A percentile compares a stretch with the other conserved stretches of the same genome.
phyloP scores from a whole-genome alignment of 2,888 invertebrate species.

The Synanthedon tipuliformis region DNA sequence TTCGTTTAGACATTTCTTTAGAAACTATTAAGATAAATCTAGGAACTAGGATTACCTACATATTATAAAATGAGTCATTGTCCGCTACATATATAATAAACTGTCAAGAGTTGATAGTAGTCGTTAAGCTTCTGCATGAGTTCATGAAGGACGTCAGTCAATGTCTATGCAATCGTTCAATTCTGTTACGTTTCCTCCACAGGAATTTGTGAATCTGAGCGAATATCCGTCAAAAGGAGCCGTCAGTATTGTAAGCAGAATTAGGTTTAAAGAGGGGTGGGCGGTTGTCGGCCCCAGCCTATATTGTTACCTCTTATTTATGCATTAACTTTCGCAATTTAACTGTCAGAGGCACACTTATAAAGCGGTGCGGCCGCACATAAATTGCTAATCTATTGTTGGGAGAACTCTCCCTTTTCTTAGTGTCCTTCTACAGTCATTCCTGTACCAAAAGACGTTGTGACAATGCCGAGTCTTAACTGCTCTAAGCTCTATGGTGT shows the following conservation, averaged over 20 bases:
- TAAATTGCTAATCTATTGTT: conserved; percentile 38
- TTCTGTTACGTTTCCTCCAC: neutral
- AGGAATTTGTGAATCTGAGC: neutral
- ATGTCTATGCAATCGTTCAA: neutral
- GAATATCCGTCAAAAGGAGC: conserved; percentile 6
- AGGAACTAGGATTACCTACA: too few relatives aligned
- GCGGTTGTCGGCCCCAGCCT: conserved; percentile 14
- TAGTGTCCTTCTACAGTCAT: conserved; percentile 21
- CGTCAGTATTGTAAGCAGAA: conserved; percentile 7
- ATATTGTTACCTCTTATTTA: conserved; percentile 63
- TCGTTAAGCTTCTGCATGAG: too few relatives aligned
- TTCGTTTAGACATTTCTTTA: too few relatives aligned
- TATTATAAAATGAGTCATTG: too few relatives aligned
- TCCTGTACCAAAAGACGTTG: conserved; percentile 37
- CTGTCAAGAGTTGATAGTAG: too few relatives aligned
- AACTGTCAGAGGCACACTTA: conserved; percentile 41
- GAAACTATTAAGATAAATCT: too few relatives aligned
- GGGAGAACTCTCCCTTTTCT: conserved; percentile 11
- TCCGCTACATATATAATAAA: too few relatives aligned
- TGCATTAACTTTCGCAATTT: conserved; percentile 64
- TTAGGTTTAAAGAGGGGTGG: conserved; percentile 2
- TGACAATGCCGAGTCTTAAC: conserved; percentile 11
- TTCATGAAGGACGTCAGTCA: too few relatives aligned
- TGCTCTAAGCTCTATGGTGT: too few relatives aligned
- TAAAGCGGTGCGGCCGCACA: conserved; percentile 14